These are phyloP conservation scores for Limenitis camilla DNA, from an alignment of 2,888 invertebrate genomes.

Conservation along the genomic window DNA sequence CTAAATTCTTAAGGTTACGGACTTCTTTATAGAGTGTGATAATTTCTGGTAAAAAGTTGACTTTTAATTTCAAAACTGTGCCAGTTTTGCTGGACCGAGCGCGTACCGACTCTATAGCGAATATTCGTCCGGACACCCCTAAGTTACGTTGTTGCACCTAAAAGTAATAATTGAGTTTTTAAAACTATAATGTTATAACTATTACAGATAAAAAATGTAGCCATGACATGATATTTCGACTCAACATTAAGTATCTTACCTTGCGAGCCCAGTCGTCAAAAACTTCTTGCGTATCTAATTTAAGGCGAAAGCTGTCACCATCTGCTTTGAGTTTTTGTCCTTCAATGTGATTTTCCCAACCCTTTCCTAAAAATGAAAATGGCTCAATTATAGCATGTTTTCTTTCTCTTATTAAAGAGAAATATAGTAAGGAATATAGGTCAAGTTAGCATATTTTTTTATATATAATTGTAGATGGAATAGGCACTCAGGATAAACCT, in stretches of 20 bases:
- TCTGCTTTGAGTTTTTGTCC: constrained; percentile 98
- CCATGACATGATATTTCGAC: neutral
- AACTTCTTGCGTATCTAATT: constrained; percentile 96
- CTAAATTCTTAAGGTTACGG: constrained; percentile 94
- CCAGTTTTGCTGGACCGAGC: constrained; percentile 84
- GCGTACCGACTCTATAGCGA: constrained; percentile 90
- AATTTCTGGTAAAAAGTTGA: constrained; percentile 98
- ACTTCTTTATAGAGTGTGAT: constrained; percentile 99
- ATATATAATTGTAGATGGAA: no score
- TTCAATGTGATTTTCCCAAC: constrained; percentile 99
- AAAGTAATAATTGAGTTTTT: neutral
- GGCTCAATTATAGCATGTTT: no score
- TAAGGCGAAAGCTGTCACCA: constrained; percentile 97
- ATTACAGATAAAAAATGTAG: neutral
- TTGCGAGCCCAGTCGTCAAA: constrained; percentile 99
- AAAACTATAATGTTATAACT: neutral
- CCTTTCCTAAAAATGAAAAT: constrained; percentile 85
- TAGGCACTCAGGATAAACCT: no score
- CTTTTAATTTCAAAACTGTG: constrained; percentile 90
- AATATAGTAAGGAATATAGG: neutral
- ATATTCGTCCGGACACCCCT: constrained; percentile 95
- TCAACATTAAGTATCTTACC: constrained; percentile 40
- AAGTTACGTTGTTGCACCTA: constrained; percentile 93
- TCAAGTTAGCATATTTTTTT: no score
- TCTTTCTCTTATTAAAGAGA: no score